phyloP scores from a whole-genome alignment of 2,113 vertebrate species.

The Hemibagrus wyckioides region DNA sequence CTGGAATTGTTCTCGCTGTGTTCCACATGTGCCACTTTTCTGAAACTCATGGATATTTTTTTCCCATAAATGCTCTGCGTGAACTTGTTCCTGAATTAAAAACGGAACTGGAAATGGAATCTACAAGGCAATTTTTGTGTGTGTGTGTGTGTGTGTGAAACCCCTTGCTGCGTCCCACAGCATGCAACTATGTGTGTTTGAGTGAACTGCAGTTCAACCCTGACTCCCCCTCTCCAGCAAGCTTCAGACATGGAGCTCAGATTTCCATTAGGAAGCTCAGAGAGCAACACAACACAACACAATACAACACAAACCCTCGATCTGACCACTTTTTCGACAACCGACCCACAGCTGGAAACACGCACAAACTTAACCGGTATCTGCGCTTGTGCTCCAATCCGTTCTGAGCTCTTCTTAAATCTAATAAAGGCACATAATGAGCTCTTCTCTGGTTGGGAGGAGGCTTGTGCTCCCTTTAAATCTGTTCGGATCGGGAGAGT shows the following conservation, averaged over 20 bases:
- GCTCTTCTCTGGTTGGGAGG: conserved; percentile 35
- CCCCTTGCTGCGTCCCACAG: conserved; percentile 35
- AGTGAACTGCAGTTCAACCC: conserved; percentile 59
- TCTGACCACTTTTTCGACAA: conserved; percentile 10
- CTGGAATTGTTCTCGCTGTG: not conserved
- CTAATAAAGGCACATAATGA: conserved; percentile 43
- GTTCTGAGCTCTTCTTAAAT: conserved; percentile 37
- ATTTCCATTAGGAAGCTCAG: conserved; percentile 53
- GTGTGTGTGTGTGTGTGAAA: conserved; percentile 28
- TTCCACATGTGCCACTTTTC: not conserved
- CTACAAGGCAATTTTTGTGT: not conserved
- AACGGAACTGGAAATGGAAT: not conserved
- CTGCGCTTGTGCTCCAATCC: conserved; percentile 3
- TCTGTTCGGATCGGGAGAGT: conserved; percentile 37
- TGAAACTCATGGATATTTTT: not conserved
- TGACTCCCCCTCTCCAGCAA: conserved; percentile 44
- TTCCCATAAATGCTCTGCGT: not conserved
- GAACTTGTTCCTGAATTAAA: not conserved
- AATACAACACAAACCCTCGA: conserved; percentile 22
- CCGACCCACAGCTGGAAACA: not conserved
- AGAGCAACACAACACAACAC: conserved; percentile 25
- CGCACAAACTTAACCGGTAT: not conserved
- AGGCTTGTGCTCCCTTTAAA: conserved; percentile 41
- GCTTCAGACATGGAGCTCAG: conserved; percentile 50
- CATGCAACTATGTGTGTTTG: conserved; percentile 40